Evolutionary conservation across 2,113 vertebrate species (phyloP).

Genomic region (human): DNA sequence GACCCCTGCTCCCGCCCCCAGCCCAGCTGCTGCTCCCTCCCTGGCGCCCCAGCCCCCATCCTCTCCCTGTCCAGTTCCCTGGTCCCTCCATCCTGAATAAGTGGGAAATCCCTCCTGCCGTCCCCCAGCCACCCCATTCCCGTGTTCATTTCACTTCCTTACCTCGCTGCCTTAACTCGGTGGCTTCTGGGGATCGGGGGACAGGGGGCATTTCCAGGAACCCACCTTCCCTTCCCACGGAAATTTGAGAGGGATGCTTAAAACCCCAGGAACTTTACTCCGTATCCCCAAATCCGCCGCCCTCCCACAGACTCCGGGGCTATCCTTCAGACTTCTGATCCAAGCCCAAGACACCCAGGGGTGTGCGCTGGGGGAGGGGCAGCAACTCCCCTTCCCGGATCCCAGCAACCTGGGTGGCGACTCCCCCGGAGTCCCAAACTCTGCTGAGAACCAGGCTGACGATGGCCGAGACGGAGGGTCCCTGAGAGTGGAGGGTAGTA

Average conservation of each 20-base stretch:
- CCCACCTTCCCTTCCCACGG: neutral
- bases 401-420: fast-evolving
- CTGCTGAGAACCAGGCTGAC: neutral
- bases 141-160: neutral
- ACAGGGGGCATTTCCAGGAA: neutral
- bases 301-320: neutral
- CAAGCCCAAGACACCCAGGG: neutral
- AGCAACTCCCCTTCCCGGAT: neutral
- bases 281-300: neutral
- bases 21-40: neutral
- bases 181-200: neutral
- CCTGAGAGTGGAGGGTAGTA: neutral
- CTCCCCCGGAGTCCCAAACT: neutral
- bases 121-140: neutral
- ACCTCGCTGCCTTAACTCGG: neutral
- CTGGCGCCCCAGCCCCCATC: constrained; percentile 6
- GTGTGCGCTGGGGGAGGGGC: neutral
- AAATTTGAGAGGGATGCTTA: neutral
- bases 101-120: neutral
- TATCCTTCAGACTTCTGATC: neutral
- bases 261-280: neutral
- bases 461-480: neutral
- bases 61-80: neutral
- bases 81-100: neutral
- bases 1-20: neutral